Evolutionary conservation across 2,113 vertebrate genomes (phyloP), one percentile per base, ranked within the genome.

Genomic region (Andinoacara biseriatus): DNA sequence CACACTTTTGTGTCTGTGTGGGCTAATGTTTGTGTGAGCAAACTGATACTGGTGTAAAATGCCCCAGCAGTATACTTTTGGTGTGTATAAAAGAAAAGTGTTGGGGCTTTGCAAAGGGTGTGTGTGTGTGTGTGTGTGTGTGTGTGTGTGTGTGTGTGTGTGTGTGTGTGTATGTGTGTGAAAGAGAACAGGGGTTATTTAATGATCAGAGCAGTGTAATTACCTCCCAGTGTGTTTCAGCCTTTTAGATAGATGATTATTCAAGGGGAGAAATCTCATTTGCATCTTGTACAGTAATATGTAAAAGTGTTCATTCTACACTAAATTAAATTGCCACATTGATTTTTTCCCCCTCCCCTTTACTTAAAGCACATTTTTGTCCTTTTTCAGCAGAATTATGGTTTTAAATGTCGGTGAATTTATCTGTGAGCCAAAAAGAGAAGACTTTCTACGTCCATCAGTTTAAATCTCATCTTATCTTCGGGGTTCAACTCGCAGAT

Each of bases 171-270:
- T 3, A 62, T 2, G 81, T 22, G 69, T 14, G 81, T 26, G 56
- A 62, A 76, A 14, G 65, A 76, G 91, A 92, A 78, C 84, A 91
- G 81, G 83, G 89, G 76, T 91, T 93, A 91, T 92, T 93, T 94
- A 91, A 94, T 92, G 90, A 92, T 92, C 89, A 91, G 90, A 87
- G 84, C 82, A 72, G 79, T 85, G 80, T 91, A 94, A 94, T 94
- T 93, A 92, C 92, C 89, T 94, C 90, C 91, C 88, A 79, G 86
- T 86, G 90, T 90, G 86, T 90, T 93, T 89, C 82, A 86, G 88
- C 89, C 90, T 92, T 91, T 95, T 86, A 92, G 93, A 94, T 84
- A 78, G 90, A 93, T 93, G 87, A 93, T 93, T 93, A 94, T 92
- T 91, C 91, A 91, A 88, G 85, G 82, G 40, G 74, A 88, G 85